Conservation (phyloP, 2,888 invertebrate genomes). For the Proisotoma minuta region DNA sequence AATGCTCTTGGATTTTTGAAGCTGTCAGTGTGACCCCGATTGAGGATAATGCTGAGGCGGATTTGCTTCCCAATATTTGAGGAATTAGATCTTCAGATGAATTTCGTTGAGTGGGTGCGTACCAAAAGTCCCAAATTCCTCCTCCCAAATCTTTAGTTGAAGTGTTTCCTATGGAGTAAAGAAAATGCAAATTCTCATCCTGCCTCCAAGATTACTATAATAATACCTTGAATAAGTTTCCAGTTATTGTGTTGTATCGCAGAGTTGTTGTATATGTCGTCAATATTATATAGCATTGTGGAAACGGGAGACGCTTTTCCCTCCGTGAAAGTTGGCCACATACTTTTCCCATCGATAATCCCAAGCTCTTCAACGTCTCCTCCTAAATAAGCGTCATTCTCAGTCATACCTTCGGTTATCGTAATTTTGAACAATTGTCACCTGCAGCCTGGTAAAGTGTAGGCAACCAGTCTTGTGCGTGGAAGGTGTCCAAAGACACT, state of each 20-base stretch:
- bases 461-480: conserved; percentile 44
- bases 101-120: conserved; percentile 72
- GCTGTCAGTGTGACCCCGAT: conserved; percentile 32
- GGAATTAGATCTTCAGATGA: conserved; percentile 61
- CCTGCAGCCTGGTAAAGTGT: conserved; percentile 42
- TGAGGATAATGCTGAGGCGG: conserved; percentile 57
- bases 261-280: conserved; percentile 43
- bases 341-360: conserved; percentile 40
- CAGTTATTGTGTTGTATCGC: conserved; percentile 42
- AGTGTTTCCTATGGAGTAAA: conserved; percentile 38
- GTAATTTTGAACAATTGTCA: conserved; percentile 7
- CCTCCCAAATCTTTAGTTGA: conserved; percentile 38
- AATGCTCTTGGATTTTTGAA: conserved; percentile 24
- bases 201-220: too few relatives aligned
- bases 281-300: conserved; percentile 44
- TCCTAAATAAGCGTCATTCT: conserved; percentile 21
- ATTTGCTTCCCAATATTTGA: conserved; percentile 55
- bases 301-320: conserved; percentile 27
- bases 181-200: too few relatives aligned
- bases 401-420: background rate
- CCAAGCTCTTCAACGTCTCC: conserved; percentile 27
- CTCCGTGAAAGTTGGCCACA: conserved; percentile 39
- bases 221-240: conserved; percentile 46
- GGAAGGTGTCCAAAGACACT: conserved; percentile 40
- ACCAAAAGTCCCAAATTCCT: conserved; percentile 53